Evolutionary conservation across 2,113 vertebrate genomes (phyloP).

Genomic region (Theristicus caerulescens): DNA sequence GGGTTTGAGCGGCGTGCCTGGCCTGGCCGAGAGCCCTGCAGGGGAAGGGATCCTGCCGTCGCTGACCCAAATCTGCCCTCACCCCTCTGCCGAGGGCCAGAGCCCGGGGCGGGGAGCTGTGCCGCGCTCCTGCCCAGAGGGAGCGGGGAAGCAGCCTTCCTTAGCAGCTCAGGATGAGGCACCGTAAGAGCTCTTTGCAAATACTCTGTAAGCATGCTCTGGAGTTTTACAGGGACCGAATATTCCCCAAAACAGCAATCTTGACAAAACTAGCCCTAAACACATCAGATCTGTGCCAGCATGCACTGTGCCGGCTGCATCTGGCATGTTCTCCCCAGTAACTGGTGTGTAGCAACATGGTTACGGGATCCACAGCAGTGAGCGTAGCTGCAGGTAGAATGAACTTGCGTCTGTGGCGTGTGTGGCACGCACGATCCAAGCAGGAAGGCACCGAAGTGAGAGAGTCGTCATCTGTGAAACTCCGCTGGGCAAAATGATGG

Average conservation of each 20-base stretch:
- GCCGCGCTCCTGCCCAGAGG: not conserved
- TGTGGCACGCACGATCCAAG: not conserved
- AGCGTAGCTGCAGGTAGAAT: not conserved
- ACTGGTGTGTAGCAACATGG: too few species aligned
- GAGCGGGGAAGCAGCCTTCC: not conserved
- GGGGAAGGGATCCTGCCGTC: not conserved
- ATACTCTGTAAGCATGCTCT: not conserved
- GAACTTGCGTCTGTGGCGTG: not conserved
- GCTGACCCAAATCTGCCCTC: accelerated
- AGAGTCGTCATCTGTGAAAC: not conserved
- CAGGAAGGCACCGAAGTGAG: not conserved
- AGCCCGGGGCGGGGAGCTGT: not conserved
- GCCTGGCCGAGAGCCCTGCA: accelerated
- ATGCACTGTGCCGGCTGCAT: not conserved
- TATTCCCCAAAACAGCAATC: not conserved
- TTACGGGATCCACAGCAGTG: not conserved
- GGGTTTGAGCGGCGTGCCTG: not conserved
- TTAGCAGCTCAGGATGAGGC: not conserved
- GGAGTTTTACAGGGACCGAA: not conserved
- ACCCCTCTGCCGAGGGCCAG: not conserved
- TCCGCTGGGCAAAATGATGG: not conserved
- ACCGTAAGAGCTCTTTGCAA: not conserved
- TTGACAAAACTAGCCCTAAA: not conserved
- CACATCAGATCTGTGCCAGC: not conserved
- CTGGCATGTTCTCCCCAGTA: not conserved